phyloP scores from a whole-genome alignment of 2,797 vertebrate species.

The Salarias fasciatus region DNA sequence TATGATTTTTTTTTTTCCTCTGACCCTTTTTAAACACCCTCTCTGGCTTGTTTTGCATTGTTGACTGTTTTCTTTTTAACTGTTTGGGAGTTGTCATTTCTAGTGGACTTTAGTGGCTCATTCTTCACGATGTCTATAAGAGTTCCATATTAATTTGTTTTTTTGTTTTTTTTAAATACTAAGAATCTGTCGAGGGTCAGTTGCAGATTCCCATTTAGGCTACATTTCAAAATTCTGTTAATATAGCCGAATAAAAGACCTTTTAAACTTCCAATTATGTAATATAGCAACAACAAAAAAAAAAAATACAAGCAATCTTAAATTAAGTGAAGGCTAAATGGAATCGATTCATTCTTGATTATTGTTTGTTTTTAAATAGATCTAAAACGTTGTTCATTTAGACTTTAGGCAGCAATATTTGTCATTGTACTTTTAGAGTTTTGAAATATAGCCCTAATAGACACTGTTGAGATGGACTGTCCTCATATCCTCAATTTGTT shows the following conservation, averaged over 20 bases:
- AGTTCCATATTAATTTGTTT: conserved; percentile 75
- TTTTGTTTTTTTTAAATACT: conserved; percentile 73
- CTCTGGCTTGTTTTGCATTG: conserved; percentile 83
- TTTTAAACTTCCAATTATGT: conserved; percentile 83
- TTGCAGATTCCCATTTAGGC: conserved; percentile 99
- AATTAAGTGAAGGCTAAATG: conserved; percentile 81
- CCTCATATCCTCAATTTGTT: conserved; percentile 87
- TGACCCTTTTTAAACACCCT: conserved; percentile 54
- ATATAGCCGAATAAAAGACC: conserved; percentile 81
- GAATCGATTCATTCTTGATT: conserved; percentile 79
- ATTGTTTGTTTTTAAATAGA: conserved; percentile 92
- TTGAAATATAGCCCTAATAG: conserved; percentile 99
- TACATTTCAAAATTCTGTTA: conserved; percentile 99
- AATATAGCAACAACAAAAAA: conserved; percentile 72
- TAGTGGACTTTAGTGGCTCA: conserved; percentile 74
- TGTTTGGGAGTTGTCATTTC: conserved; percentile 79
- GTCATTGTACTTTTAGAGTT: conserved; percentile 88
- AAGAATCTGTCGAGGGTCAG: conserved; percentile 90
- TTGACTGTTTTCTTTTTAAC: conserved; percentile 70
- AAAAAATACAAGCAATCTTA: conserved; percentile 65
- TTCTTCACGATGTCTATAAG: conserved; percentile 75
- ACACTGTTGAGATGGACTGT: conserved; percentile 95
- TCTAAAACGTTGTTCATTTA: conserved; percentile 91
- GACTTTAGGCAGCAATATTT: conserved; percentile 85
- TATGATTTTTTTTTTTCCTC: conserved; percentile 63